Base-by-base conservation (phyloP, 35 echinoderm and acorn worm species). In the Ophioderma brevispina region DNA sequence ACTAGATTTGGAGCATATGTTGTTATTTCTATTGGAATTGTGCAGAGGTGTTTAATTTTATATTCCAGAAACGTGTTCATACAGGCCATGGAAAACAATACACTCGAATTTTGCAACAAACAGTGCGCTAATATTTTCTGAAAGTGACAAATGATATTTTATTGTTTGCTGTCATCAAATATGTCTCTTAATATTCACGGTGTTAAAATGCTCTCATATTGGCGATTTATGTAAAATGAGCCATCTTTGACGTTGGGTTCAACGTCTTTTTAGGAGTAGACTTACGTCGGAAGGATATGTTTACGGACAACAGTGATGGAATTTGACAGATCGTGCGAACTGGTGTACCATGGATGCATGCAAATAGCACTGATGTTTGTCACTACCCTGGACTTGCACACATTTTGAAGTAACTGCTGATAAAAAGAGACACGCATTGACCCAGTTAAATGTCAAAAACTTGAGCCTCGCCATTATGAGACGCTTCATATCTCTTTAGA, bases 401-500 rank as follows among this genome's bases (percentile, higher is more conserved):
- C n/a, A 18, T 70, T 70, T 30, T 4, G n/a, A 70, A 30, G n/a
- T 15, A 70, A 25, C 59, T 70, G 59, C 23, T 70, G 28, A 70
- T 70, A 70, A 18, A 70, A 70, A 70, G 6, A 70, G 59, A 6
- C 59, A 70, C 59, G 59, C 28, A 70, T 70, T 70, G 59, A 70
- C 59, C 59, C 59, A 70, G 59, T 70, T 70, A 30, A 70, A 30
- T 70, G 59, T 70, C 59, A 70, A 70, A 70, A 70, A 70, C 59
- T 70, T 70, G 2, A 8, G 10, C 15, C 59, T 70, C n/a, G 23
- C 59, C 2, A 30, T 25, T 6, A 25, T 70, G 17, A 70, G 28
- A 30, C 59, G 28, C 15, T 70, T 70, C 28, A 70, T 70, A 70
- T 70, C 59, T 25, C 15, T 70, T 70, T 30, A 30, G 15, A 30